Percentiles rank a stretch among this genome's conserved stretches.
Conservation (phyloP, 1,140 invertebrate species). For the Diprion similis region DNA sequence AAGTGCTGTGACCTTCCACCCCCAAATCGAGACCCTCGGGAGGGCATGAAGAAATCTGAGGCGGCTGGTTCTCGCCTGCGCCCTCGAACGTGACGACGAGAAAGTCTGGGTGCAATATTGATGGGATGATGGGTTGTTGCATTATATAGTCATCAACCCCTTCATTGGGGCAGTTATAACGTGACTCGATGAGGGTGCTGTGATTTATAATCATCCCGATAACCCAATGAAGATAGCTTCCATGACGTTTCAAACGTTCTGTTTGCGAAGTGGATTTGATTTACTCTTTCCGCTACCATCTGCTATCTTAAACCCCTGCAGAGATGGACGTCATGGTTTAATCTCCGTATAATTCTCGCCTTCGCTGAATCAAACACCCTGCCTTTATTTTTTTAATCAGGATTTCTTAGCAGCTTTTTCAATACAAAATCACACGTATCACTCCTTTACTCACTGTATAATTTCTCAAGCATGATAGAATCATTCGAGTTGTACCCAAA, state of each 20-base stretch:
- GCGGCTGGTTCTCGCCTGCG: not conserved
- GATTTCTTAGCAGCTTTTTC: too few relatives aligned
- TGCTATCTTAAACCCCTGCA: not conserved
- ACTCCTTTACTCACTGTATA: too few relatives aligned
- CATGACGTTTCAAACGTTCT: not conserved
- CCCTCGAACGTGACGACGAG: not conserved
- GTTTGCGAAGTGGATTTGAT: not conserved
- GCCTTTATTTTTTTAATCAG: too few relatives aligned
- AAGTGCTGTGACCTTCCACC: not conserved
- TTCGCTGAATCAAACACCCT: too few relatives aligned
- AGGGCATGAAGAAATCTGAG: not conserved
- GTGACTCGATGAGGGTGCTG: not conserved
- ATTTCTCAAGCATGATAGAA: too few relatives aligned
- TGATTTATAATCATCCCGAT: conserved; percentile 5
- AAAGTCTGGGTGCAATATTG: not conserved
- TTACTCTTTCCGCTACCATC: not conserved
- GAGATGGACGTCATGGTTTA: not conserved
- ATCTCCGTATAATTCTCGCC: not conserved
- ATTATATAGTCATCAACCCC: conserved; percentile 7
- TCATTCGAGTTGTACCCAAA: too few relatives aligned
- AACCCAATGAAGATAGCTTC: not conserved
- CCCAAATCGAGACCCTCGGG: not conserved
- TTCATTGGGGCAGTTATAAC: conserved; percentile 7
- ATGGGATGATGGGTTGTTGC: not conserved
- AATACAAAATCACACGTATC: too few relatives aligned